Conservation (phyloP, 1,140 invertebrate genomes). For the Zaprionus nigranus region DNA sequence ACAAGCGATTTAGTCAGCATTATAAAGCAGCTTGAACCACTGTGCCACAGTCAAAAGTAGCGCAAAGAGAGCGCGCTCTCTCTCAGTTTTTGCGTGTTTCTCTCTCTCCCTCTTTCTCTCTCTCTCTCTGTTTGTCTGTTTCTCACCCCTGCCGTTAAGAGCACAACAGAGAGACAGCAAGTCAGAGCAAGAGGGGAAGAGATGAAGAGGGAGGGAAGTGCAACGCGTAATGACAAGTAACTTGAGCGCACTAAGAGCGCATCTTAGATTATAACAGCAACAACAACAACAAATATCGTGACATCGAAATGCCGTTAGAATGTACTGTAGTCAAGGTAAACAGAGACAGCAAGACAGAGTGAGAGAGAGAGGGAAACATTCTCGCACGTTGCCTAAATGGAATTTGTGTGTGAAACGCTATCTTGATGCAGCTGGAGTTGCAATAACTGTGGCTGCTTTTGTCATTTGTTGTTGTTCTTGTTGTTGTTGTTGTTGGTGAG, state of each 20-base stretch:
- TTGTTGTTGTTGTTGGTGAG: background rate
- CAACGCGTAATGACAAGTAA: constrained; percentile 21
- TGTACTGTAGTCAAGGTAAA: constrained; percentile 9
- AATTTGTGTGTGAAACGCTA: constrained; percentile 16
- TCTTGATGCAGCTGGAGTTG: background rate
- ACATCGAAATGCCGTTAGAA: constrained; percentile 49
- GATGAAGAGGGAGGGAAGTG: background rate
- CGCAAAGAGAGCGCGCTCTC: constrained; percentile 4
- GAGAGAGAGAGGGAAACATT: background rate
- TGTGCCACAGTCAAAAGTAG: constrained; percentile 16
- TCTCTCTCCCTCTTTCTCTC: constrained; percentile 2
- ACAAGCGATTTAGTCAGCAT: background rate
- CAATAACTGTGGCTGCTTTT: background rate
- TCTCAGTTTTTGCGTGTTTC: background rate
- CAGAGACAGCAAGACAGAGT: constrained; percentile 24
- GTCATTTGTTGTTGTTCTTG: background rate
- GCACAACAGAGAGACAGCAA: background rate
- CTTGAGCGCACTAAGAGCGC: constrained; percentile 30
- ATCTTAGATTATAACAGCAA: constrained; percentile 18
- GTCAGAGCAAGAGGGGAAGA: background rate
- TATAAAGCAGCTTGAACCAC: constrained; percentile 7
- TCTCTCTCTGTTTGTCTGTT: background rate
- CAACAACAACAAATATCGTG: constrained; percentile 20
- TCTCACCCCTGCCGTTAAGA: constrained; percentile 30
- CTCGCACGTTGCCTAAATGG: constrained; percentile 23